These are phyloP conservation scores for Colletes latitarsis DNA, from an alignment of 1,140 invertebrate genomes.

Conservation along the genomic window DNA sequence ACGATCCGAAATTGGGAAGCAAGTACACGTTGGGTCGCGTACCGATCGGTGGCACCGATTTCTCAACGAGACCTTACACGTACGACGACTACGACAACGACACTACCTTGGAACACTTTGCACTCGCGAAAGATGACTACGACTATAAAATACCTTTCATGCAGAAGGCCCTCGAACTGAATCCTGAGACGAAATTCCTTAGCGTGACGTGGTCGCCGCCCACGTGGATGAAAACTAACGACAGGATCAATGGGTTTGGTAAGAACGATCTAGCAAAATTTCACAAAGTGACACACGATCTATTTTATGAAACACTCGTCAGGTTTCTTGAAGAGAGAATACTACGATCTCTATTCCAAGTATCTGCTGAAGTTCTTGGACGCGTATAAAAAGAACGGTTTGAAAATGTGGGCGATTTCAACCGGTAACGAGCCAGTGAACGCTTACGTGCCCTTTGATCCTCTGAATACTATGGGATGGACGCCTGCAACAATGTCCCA, in stretches of 20 bases:
- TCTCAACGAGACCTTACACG: constrained; percentile 86
- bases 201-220: constrained; percentile 93
- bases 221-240: constrained; percentile 95
- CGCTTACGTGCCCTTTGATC: constrained; percentile 85
- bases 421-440: constrained; percentile 86
- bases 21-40: constrained; percentile 84
- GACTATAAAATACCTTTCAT: constrained; percentile 78
- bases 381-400: constrained; percentile 79
- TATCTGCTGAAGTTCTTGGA: constrained; percentile 89
- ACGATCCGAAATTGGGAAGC: constrained; percentile 77
- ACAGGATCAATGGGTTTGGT: constrained; percentile 69
- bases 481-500: constrained; percentile 78
- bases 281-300: too few relatives aligned
- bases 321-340: constrained; percentile 78
- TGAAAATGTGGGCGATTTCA: constrained; percentile 85
- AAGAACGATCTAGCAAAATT: not conserved
- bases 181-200: constrained; percentile 81
- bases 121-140: constrained; percentile 76
- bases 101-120: constrained; percentile 70
- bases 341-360: constrained; percentile 90
- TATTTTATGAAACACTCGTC: too few relatives aligned
- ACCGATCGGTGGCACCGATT: constrained; percentile 87
- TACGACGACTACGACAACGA: constrained; percentile 84
- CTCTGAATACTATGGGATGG: constrained; percentile 88
- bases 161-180: constrained; percentile 63